These are phyloP conservation scores for Bellardia bayeri DNA, from an alignment of 2,888 invertebrate genomes.

Conservation along the genomic window DNA sequence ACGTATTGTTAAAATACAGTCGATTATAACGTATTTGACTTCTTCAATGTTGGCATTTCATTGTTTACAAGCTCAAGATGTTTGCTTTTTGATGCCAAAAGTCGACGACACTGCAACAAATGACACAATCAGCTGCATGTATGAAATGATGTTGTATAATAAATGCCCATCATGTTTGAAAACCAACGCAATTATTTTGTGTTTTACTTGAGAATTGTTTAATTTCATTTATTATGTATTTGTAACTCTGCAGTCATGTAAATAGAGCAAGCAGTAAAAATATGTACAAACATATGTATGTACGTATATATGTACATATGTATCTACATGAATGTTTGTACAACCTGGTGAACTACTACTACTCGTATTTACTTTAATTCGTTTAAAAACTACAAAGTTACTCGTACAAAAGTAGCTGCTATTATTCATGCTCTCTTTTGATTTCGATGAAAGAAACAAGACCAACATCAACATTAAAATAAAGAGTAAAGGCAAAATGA, in stretches of 20 bases:
- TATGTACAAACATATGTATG: not conserved
- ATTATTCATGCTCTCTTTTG: conserved; percentile 12
- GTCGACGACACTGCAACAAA: conserved; percentile 27
- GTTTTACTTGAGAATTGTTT: not conserved
- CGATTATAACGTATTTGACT: too few relatives aligned
- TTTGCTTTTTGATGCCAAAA: conserved; percentile 31
- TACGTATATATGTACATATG: not conserved
- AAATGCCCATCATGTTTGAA: not conserved
- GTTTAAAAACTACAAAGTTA: not conserved
- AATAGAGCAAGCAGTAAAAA: conserved; percentile 25
- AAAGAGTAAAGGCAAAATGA: not conserved
- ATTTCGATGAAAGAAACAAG: conserved; percentile 1
- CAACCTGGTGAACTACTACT: conserved; percentile 4
- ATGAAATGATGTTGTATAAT: not conserved
- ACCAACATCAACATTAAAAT: not conserved
- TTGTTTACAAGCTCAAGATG: not conserved
- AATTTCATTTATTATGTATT: conserved; percentile 45
- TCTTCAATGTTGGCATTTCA: not conserved
- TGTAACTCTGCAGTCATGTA: conserved; percentile 42
- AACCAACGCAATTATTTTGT: not conserved
- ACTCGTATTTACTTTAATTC: not conserved
- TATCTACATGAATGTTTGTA: not conserved
- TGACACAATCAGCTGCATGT: not conserved
- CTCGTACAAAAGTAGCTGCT: not conserved
- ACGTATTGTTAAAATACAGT: not conserved